These are phyloP conservation scores for Syndactyla subalaris DNA, from an alignment of 2,797 vertebrate genomes.

Conservation along the genomic window DNA sequence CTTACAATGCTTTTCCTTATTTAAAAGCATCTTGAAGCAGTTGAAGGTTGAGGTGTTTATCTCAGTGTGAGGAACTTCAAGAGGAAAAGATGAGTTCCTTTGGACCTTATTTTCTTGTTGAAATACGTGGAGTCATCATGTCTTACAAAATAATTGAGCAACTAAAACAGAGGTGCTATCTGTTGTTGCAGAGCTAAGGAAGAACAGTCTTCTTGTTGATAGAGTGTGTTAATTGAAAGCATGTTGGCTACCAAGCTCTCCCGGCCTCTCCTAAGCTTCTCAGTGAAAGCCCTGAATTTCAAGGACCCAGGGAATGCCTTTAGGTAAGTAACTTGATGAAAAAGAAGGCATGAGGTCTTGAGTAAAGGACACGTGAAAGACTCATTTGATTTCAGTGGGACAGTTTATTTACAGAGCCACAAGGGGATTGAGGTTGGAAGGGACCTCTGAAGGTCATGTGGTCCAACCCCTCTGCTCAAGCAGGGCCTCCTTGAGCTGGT, in stretches of 20 bases:
- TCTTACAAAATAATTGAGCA: slow-evolving; percentile 35
- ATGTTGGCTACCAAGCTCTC: slow-evolving; percentile 72
- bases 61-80: background rate
- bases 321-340: slow-evolving; percentile 56
- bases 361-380: background rate
- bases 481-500: background rate
- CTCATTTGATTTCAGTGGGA: background rate
- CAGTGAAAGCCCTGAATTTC: slow-evolving; percentile 46
- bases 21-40: background rate
- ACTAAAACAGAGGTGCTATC: slow-evolving; percentile 21
- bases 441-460: background rate
- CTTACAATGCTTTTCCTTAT: background rate
- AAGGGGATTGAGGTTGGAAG: background rate
- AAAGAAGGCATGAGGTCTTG: background rate
- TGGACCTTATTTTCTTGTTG: slow-evolving; percentile 32
- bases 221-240: background rate
- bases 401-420: background rate
- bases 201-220: background rate
- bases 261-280: slow-evolving; percentile 60
- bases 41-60: background rate
- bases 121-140: background rate
- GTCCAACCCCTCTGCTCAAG: background rate
- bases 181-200: slow-evolving; percentile 65
- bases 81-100: background rate
- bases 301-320: slow-evolving; percentile 6